Base-by-base conservation (phyloP, 2,113 vertebrate genomes). In the Saguinus imperator region DNA sequence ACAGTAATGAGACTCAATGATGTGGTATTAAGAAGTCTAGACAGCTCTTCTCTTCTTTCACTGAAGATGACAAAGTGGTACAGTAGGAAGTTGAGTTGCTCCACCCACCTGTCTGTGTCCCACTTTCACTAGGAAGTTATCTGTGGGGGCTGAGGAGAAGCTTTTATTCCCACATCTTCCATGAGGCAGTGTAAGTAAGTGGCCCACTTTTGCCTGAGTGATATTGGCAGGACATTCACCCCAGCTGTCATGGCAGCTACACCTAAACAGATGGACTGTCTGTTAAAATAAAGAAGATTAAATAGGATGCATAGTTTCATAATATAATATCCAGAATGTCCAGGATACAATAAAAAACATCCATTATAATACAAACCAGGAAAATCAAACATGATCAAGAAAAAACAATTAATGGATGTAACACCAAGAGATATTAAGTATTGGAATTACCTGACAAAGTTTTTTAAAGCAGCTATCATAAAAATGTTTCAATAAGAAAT, bases 261-360 rank as follows among this genome's bases (percentile, higher is more conserved):
- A 92, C 45, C 55, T 92, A 57, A 95, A 76, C n/a, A 75, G 23
- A 68, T 87, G 21, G 76, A 92, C 23, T 75, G 48, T 37, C 29
- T 87, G 55, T 32, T 92, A 90, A 89, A 76, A 55, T 82, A 79
- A 84, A 76, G 55, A 95, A 64, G 29, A 64, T 92, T 82, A 82
- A 81, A 87, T 87, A 95, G 29, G 16, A 25, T 87, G 29, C 23
- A 52, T 73, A 82, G n/a, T 66, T n/a, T 92, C 29, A 25, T 82
- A 43, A 92, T 75, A 45, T 45, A 82, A 82, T 87, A 87, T 81
- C 45, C 4, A 87, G 75, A 52, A 87, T 75, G 55, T 92, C 77
- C 21, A 87, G 13, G 45, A 45, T 73, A 73, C 29, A 82, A 92
- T 64, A 50, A 52, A 87, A 91, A 81, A 55, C 29, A 45, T 8